A percentile compares a stretch with the other conserved stretches of the same genome.
phyloP scores from a whole-genome alignment of 2,797 vertebrate genomes.

The Otus scops region DNA sequence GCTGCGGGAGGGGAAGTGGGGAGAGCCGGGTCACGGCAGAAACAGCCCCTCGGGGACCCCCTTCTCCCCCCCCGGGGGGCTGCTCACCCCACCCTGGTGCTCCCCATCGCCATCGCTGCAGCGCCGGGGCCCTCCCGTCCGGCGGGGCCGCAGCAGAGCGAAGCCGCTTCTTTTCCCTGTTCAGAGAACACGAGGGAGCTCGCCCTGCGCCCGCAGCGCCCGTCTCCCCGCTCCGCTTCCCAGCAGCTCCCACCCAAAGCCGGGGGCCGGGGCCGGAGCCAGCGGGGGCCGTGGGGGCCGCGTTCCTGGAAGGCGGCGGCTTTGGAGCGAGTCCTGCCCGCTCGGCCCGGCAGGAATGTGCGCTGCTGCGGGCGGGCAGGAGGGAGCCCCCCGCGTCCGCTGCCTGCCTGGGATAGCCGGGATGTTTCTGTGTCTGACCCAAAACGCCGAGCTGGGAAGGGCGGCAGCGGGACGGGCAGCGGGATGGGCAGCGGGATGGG shows the following conservation, averaged over 20 bases:
- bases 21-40: too few relatives aligned
- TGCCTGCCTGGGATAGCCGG: background rate
- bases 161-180: background rate
- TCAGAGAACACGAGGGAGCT: too few relatives aligned
- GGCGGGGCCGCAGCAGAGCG: accelerated
- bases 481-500: accelerated
- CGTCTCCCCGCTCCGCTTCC: background rate
- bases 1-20: background rate
- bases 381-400: background rate
- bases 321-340: background rate
- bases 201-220: background rate
- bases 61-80: too few relatives aligned
- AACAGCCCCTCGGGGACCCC: too few relatives aligned
- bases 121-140: too few relatives aligned
- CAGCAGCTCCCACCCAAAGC: background rate
- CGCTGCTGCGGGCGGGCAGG: background rate
- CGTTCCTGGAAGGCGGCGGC: background rate
- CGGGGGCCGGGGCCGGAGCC: background rate
- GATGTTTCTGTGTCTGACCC: background rate
- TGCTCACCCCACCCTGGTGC: too few relatives aligned
- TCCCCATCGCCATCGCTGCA: too few relatives aligned
- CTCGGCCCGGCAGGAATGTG: background rate
- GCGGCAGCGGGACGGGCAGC: background rate
- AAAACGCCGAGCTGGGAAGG: background rate
- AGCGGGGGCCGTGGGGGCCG: background rate